Conservation (phyloP, 1,140 invertebrate species). For the Drosophila ambigua region DNA sequence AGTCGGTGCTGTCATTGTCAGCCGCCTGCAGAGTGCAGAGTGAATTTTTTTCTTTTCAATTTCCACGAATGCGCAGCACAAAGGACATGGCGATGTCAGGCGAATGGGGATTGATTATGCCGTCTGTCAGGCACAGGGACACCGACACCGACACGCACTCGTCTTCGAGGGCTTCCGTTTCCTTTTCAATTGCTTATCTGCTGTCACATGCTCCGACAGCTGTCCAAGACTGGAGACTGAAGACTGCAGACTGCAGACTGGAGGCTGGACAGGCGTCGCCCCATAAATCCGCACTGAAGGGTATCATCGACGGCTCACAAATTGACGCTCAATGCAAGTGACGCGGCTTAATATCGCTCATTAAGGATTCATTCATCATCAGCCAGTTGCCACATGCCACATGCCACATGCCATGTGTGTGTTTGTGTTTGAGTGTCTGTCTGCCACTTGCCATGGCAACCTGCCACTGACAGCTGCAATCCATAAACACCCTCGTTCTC, state of each 20-base stretch:
- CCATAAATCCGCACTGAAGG: not conserved
- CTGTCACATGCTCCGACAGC: slow-evolving; percentile 44
- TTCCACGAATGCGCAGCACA: slow-evolving; percentile 50
- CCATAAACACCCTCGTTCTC: slow-evolving; percentile 28
- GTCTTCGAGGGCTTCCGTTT: slow-evolving; percentile 42
- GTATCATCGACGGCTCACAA: slow-evolving; percentile 18
- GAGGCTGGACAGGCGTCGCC: not conserved
- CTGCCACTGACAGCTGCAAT: slow-evolving; percentile 52
- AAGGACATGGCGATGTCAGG: slow-evolving; percentile 45
- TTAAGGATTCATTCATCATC: slow-evolving; percentile 66
- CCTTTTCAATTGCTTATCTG: slow-evolving; percentile 49
- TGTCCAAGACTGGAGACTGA: slow-evolving; percentile 14
- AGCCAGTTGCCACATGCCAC: slow-evolving; percentile 10
- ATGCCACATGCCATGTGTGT: not conserved
- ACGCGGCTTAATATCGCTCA: slow-evolving; percentile 57
- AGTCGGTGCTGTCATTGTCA: slow-evolving; percentile 33
- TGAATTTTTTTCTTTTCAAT: slow-evolving; percentile 49
- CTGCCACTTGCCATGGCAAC: slow-evolving; percentile 14
- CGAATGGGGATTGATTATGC: slow-evolving; percentile 64
- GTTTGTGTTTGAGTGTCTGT: too few relatives aligned
- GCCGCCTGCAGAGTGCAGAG: slow-evolving; percentile 2
- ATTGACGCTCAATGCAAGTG: slow-evolving; percentile 46
- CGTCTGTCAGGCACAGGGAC: slow-evolving; percentile 52
- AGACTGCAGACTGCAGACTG: too few relatives aligned
- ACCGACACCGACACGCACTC: slow-evolving; percentile 23